A percentile compares a stretch with the other conserved stretches of the same genome.
Evolutionary conservation across 1,140 invertebrate species (phyloP).

Genomic region (Heliconius hewitsoni): DNA sequence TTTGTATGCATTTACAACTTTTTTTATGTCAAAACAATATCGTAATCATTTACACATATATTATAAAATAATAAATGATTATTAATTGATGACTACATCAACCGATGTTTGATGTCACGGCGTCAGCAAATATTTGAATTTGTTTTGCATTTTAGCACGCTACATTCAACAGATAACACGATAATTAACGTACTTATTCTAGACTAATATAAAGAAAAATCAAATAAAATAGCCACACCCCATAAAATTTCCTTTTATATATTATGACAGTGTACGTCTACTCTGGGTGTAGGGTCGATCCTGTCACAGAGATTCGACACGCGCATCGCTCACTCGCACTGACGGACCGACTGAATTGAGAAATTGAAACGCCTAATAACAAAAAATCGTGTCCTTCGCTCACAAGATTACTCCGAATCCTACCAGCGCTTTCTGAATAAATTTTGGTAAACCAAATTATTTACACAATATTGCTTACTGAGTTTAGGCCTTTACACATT

Average conservation of each 20-base stretch:
- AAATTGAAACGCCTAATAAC: slow-evolving; percentile 75
- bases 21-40: no score
- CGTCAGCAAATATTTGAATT: slow-evolving; percentile 2
- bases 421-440: background rate
- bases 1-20: no score
- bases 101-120: background rate
- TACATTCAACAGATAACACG: background rate
- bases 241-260: background rate
- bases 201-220: background rate
- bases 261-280: slow-evolving; percentile 14
- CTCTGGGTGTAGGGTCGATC: slow-evolving; percentile 27
- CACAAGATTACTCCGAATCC: slow-evolving; percentile 1
- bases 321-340: slow-evolving; percentile 70
- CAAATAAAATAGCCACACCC: background rate
- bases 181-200: background rate
- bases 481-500: background rate
- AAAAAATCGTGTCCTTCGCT: slow-evolving; percentile 50
- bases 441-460: background rate
- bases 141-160: background rate
- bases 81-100: background rate
- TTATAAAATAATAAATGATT: background rate
- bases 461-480: background rate
- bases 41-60: background rate
- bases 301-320: slow-evolving; percentile 60
- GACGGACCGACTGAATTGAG: slow-evolving; percentile 77